Base-by-base conservation (phyloP, 2,888 invertebrate species). In the Drosophila mettleri region DNA sequence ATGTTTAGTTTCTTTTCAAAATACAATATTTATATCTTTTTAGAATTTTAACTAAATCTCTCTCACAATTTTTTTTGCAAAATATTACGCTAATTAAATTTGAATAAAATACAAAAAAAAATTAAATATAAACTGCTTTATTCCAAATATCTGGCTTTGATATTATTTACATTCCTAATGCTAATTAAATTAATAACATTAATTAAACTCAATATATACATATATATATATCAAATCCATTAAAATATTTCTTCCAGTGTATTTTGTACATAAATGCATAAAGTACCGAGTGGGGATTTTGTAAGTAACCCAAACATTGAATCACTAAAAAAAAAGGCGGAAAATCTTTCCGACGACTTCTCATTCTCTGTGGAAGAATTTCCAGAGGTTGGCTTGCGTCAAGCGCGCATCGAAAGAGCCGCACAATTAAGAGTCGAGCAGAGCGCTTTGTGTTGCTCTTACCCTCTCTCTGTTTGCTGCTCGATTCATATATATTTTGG, bases 231-330 rank as follows among this genome's bases (percentile, higher is more conserved):
- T n/a, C n/a, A n/a, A n/a, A n/a, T 24, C 24, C 24, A 27, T 3
- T 12, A 2, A 12, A 6, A 3, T 9, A 14, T 49, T 51, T 51
- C 36, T 33, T 36, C 24, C 29, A 57, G 41, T 51, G 16, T 34
- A 9, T 24, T 22, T 31, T 7, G 8, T 31, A 48, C 31, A 16
- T 4, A 22, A n/a, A 16, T 27, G 1, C 0, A 9, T 16, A 34
- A 49, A 34, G 34, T 36, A 34, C 49, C 34, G 2, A 7, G 8
- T 54, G 53, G 46, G 54, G 45, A 60, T 43, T 52, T 65, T 39
- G 43, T 45, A 68, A 66, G 24, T 67, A 67, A 45, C 51, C 63
- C 71, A 36, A 29, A 39, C 36, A 43, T 63, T 75, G 71, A 79
- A 59, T 77, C 76, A 79, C 51, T 65, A 31, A 31, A 54, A 54